Conservation (phyloP, 1,140 invertebrate species). For the Dermatophagoides farinae region DNA sequence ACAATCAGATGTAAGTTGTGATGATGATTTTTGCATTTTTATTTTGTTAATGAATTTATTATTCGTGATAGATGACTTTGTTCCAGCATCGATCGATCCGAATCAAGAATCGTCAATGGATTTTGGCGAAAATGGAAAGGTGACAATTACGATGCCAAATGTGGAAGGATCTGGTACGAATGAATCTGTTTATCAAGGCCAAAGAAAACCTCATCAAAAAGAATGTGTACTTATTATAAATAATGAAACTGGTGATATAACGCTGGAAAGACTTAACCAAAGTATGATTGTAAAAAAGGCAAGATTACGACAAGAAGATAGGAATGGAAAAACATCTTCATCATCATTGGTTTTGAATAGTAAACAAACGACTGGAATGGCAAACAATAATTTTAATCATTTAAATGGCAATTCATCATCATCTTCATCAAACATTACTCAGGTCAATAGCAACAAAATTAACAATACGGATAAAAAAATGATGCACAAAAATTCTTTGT, state of each 20-base stretch:
- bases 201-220: conserved; percentile 64
- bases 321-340: background rate
- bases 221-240: conserved; percentile 90
- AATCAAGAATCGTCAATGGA: conserved; percentile 70
- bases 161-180: conserved; percentile 57
- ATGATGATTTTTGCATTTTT: background rate
- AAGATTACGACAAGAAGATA: conserved; percentile 28
- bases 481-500: background rate
- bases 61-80: conserved; percentile 67
- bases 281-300: conserved; percentile 90
- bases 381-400: background rate
- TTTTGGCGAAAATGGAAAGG: conserved; percentile 61
- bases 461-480: background rate
- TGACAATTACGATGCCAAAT: conserved; percentile 77
- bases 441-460: background rate
- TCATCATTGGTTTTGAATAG: background rate
- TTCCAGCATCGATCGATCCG: conserved; percentile 81
- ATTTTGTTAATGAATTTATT: background rate
- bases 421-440: background rate
- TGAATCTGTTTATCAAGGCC: conserved; percentile 81
- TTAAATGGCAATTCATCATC: background rate
- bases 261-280: conserved; percentile 64
- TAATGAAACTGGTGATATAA: conserved; percentile 69
- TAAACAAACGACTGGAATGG: too few species aligned
- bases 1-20: conserved; percentile 2